Conservation (phyloP, 2,888 invertebrate species). For the Belgica antarctica region DNA sequence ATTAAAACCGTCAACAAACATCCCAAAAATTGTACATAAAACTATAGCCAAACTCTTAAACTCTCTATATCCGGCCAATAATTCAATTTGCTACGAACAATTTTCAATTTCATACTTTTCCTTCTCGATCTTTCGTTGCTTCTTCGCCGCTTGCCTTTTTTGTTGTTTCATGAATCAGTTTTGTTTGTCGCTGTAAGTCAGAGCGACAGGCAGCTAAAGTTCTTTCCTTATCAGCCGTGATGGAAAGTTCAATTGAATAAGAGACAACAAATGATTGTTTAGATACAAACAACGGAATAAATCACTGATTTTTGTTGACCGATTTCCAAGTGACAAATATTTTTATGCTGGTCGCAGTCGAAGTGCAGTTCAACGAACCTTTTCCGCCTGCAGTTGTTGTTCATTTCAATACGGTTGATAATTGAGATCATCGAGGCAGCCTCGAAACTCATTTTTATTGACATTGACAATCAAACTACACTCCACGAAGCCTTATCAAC, state of each 20-base stretch:
- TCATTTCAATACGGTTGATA: neutral
- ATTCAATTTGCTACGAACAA: neutral
- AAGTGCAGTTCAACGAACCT: no score
- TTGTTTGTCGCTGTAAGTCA: neutral
- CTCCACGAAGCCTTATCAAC: neutral
- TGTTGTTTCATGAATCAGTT: conserved; percentile 1
- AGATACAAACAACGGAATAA: no score
- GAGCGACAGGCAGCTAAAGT: neutral
- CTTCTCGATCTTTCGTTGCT: neutral
- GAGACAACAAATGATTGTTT: neutral
- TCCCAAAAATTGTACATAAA: no score
- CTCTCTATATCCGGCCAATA: conserved; percentile 14
- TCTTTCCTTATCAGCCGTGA: neutral
- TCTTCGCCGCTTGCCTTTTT: neutral
- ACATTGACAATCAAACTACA: neutral
- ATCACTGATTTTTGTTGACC: neutral
- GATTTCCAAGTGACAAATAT: neutral
- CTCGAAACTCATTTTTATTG: neutral
- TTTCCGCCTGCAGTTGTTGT: no score
- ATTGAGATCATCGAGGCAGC: neutral
- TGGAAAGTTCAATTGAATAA: neutral
- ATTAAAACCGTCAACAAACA: no score
- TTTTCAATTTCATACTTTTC: conserved; percentile 7
- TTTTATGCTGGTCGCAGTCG: conserved; percentile 1
- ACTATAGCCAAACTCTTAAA: no score